A percentile compares a stretch with the other conserved stretches of the same genome.
Evolutionary conservation across 2,797 vertebrate species (phyloP).

Genomic region (Cynopterus sphinx): DNA sequence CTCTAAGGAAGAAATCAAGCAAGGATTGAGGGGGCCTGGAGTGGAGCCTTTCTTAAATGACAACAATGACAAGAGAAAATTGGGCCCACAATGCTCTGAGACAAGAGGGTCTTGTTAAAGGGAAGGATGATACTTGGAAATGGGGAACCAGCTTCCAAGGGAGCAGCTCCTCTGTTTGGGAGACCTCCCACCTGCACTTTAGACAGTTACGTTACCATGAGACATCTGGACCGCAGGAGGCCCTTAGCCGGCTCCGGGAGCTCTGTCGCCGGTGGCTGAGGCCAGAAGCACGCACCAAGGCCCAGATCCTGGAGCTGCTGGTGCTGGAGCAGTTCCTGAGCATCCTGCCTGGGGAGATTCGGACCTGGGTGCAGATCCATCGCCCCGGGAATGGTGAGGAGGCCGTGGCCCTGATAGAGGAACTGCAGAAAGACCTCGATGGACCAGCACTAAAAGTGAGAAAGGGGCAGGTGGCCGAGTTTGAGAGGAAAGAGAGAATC

Average conservation of each 20-base stretch:
- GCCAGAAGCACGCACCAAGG: constrained; percentile 70
- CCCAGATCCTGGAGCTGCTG: constrained; percentile 74
- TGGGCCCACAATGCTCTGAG: constrained; percentile 53
- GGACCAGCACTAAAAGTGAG: constrained; percentile 67
- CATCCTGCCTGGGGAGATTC: constrained; percentile 69
- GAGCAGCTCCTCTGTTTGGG: constrained; percentile 66
- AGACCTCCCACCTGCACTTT: constrained; percentile 68
- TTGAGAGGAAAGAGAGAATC: not conserved
- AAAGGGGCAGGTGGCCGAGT: not conserved
- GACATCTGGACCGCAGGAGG: constrained; percentile 71
- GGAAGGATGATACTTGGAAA: constrained; percentile 65
- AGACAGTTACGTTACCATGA: constrained; percentile 69
- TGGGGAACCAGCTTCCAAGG: constrained; percentile 66
- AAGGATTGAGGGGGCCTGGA: not conserved
- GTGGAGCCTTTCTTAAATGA: not conserved
- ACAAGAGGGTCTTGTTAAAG: constrained; percentile 68
- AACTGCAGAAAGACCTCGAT: constrained; percentile 65
- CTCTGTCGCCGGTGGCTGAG: constrained; percentile 73
- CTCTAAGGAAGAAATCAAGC: constrained; percentile 50
- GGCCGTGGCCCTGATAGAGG: constrained; percentile 69
- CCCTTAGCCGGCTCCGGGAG: constrained; percentile 68
- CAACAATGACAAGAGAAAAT: constrained; percentile 67
- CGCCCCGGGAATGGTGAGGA: constrained; percentile 68
- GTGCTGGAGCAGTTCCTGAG: constrained; percentile 77
- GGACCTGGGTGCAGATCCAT: constrained; percentile 73